Evolutionary conservation across 1,140 invertebrate genomes (phyloP).

Genomic region (Nymphalis io): DNA sequence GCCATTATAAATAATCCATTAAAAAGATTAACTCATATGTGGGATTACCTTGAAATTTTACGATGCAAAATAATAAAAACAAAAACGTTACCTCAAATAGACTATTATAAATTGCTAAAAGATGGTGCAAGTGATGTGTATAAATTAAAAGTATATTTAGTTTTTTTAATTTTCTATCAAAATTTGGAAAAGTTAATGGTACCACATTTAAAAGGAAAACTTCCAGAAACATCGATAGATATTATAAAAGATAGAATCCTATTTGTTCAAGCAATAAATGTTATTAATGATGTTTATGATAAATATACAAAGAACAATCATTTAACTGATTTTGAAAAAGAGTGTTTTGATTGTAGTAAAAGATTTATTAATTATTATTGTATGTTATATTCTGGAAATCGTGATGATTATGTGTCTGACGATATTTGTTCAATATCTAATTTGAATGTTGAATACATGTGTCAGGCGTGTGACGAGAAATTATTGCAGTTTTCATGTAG

Average conservation of each 20-base stretch:
- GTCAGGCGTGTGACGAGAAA: slow-evolving; percentile 62
- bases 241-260: slow-evolving; percentile 57
- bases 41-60: slow-evolving; percentile 64
- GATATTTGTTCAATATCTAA: slow-evolving; percentile 37
- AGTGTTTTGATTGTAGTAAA: slow-evolving; percentile 49
- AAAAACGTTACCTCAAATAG: slow-evolving; percentile 53
- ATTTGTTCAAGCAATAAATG: slow-evolving; percentile 45
- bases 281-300: slow-evolving; percentile 46
- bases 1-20: slow-evolving; percentile 54
- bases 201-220: not conserved
- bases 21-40: slow-evolving; percentile 55
- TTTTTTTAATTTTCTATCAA: slow-evolving; percentile 48
- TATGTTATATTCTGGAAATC: slow-evolving; percentile 47
- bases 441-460: slow-evolving; percentile 44
- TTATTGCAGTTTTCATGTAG: slow-evolving; percentile 57
- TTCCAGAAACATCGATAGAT: slow-evolving; percentile 57
- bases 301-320: slow-evolving; percentile 33
- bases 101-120: slow-evolving; percentile 50
- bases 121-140: slow-evolving; percentile 51
- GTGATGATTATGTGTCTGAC: slow-evolving; percentile 33
- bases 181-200: slow-evolving; percentile 43
- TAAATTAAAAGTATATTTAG: slow-evolving; percentile 62
- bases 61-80: slow-evolving; percentile 57
- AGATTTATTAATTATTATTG: slow-evolving; percentile 59
- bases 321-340: slow-evolving; percentile 42